phyloP scores from a whole-genome alignment of 2,113 vertebrate species.

The Plecotus auritus region DNA sequence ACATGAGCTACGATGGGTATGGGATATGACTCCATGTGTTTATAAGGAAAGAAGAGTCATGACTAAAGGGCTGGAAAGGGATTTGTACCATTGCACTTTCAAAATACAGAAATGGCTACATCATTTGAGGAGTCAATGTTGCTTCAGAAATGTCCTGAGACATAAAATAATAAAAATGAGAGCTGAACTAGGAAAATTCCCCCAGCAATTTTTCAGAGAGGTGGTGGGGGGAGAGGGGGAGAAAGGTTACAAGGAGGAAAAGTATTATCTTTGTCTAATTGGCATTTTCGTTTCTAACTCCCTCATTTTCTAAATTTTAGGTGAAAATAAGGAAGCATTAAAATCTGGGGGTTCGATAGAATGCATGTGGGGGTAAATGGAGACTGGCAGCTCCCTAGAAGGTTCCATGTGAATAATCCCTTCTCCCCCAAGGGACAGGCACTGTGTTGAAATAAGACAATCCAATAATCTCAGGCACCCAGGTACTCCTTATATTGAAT shows the following conservation, averaged over 20 bases:
- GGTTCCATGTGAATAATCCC: background rate
- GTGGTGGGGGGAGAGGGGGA: background rate
- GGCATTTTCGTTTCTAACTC: conserved; percentile 6
- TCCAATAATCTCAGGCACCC: conserved; percentile 51
- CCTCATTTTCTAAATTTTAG: conserved; percentile 24
- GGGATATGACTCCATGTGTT: background rate
- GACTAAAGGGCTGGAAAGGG: background rate
- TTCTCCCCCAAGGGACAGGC: background rate
- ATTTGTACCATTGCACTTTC: background rate
- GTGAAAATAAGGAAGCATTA: conserved; percentile 26
- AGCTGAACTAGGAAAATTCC: background rate
- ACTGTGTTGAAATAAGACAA: conserved; percentile 39
- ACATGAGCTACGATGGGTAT: background rate
- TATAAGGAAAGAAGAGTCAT: background rate
- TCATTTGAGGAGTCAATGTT: conserved; percentile 1
- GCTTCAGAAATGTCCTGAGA: background rate
- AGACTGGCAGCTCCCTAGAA: background rate
- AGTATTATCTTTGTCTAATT: background rate
- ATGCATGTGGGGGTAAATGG: background rate
- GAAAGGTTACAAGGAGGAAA: background rate
- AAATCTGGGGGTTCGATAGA: background rate
- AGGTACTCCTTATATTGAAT: conserved; percentile 47
- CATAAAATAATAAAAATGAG: background rate
- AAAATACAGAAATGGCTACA: background rate
- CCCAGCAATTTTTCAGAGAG: conserved; percentile 35